Evolutionary conservation across 2,888 invertebrate genomes (phyloP), one percentile per base, ranked within the genome.

Genomic region (Agrochola circellaris): DNA sequence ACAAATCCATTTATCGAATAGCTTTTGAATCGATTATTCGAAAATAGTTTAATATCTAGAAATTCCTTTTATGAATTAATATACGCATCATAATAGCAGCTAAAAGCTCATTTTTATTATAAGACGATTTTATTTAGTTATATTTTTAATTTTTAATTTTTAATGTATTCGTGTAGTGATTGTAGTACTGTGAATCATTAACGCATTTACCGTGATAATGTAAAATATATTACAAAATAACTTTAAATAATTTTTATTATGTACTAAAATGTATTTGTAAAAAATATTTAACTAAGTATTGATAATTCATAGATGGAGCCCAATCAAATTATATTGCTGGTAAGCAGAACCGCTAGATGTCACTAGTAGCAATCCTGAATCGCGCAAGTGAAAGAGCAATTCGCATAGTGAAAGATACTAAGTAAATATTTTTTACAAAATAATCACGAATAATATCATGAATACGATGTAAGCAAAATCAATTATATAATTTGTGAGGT

Each of bases 191-290:
- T 85, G 82, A 80, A 87, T 79, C 77, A 73, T 85, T 85, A 68
- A 81, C 79, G 88, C 87, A 87, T 88, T 87, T 88, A 87, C 75
- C 77, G 81, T 84, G 80, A 79, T 83, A 81, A 74, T 86, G 76
- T 88, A 81, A 86, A 77, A 78, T 82, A 81, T 85, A 82, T 79
- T 86, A 86, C 84, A 87, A 87, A 87, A 74, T 86, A 86, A 84
- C 77, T 84, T 84, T 81, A 83, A 83, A 70, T 73, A 82, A 78
- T 73, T 67, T 81, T 83, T 75, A 87, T 77, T 84, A 73, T 76
- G 30, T 77, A 83, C 73, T 71, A 68, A 65, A 64, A 64, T 77
- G 79, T 71, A 30, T 77, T 76, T 69, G 77, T 80, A 56, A 70
- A 73, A 81, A 77, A 77, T 87, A 81, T 84, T 77, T 78, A 64